A percentile compares a stretch with the other conserved stretches of the same genome.
Evolutionary conservation across 2,113 vertebrate species (phyloP).

Genomic region (Scopus umbretta): DNA sequence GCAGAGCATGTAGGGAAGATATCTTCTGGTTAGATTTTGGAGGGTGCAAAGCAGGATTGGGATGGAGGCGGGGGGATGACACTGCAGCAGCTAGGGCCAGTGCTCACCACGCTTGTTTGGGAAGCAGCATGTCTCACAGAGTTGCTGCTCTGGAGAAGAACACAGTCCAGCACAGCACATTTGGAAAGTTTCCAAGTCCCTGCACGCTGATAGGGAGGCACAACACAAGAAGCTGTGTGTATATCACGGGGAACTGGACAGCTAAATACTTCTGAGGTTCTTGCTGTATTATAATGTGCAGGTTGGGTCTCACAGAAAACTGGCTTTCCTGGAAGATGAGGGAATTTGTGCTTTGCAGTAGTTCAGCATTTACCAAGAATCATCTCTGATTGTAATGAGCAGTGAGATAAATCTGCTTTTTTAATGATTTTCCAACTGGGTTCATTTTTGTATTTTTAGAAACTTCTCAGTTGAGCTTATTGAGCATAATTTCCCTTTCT

Average conservation of each 20-base stretch:
- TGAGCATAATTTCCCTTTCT: neutral
- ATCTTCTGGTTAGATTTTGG: neutral
- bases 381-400: neutral
- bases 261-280: neutral
- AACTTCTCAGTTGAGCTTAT: neutral
- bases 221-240: neutral
- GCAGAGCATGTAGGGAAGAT: neutral
- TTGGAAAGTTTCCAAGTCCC: neutral
- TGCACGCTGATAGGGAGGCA: neutral
- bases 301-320: neutral
- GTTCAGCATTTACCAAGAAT: neutral
- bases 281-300: neutral
- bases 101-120: neutral
- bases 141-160: neutral
- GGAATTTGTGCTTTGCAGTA: neutral
- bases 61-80: rapidly evolving
- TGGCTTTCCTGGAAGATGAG: neutral
- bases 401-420: neutral
- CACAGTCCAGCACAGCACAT: neutral
- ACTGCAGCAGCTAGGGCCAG: neutral
- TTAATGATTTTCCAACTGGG: neutral
- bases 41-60: rapidly evolving
- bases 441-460: neutral
- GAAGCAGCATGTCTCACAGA: neutral
- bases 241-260: rapidly evolving